A percentile compares a stretch with the other conserved stretches of the same genome.
These are phyloP conservation scores for Lepus europaeus DNA, from an alignment of 2,113 vertebrate species.

Conservation along the genomic window DNA sequence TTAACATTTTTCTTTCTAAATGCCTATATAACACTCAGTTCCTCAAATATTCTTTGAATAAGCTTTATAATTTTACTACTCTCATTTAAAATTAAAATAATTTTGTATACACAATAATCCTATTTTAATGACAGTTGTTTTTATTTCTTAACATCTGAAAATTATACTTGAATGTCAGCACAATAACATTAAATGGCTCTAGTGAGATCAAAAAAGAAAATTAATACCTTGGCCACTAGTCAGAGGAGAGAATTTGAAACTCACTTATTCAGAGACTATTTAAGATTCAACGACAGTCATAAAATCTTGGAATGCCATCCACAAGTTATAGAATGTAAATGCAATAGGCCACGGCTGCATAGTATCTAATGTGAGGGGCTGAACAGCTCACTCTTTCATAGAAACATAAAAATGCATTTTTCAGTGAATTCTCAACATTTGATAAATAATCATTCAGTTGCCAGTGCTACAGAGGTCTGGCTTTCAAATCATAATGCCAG, in stretches of 20 bases:
- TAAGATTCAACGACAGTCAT: slow-evolving; percentile 45
- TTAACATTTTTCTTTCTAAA: background rate
- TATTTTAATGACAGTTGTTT: background rate
- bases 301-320: slow-evolving; percentile 45
- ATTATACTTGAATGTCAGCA: background rate
- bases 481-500: slow-evolving; percentile 65
- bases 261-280: slow-evolving; percentile 14
- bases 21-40: background rate
- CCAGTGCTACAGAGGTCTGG: slow-evolving; percentile 44
- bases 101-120: background rate
- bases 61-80: background rate
- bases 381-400: slow-evolving; percentile 30
- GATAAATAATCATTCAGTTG: slow-evolving; percentile 63
- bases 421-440: slow-evolving; percentile 63
- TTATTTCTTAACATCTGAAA: slow-evolving; percentile 26
- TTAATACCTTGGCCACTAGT: background rate
- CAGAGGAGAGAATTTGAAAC: slow-evolving; percentile 24
- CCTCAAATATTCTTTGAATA: background rate
- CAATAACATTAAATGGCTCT: background rate
- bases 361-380: background rate
- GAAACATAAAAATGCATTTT: slow-evolving; percentile 63
- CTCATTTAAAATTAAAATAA: slow-evolving; percentile 26
- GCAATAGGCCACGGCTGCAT: background rate
- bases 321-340: slow-evolving; percentile 63
- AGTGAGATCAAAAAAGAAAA: too few species aligned